Evolutionary conservation across 2,113 vertebrate genomes (phyloP).

Genomic region (Hemichromis elongatus): DNA sequence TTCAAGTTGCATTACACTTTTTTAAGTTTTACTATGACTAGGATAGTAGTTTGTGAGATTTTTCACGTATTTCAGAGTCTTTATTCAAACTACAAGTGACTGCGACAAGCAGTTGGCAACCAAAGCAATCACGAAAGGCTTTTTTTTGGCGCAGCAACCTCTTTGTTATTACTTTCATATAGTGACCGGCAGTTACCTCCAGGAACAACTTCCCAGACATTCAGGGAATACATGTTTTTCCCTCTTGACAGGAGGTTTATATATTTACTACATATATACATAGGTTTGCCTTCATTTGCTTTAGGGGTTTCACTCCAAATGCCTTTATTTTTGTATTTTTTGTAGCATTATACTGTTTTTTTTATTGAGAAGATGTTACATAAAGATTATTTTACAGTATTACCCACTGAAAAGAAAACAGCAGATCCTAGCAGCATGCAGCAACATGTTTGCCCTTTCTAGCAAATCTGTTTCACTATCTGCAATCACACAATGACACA

Average conservation of each 20-base stretch:
- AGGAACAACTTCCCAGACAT: neutral
- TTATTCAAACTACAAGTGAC: neutral
- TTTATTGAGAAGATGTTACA: neutral
- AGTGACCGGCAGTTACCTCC: neutral
- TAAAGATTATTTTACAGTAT: constrained; percentile 22
- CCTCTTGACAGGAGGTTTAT: neutral
- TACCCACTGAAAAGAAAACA: neutral
- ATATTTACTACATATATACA: neutral
- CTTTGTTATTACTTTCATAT: neutral
- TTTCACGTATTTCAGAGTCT: neutral
- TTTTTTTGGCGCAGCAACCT: too few species aligned
- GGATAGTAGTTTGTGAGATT: neutral
- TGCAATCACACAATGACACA: constrained; percentile 39
- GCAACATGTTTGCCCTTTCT: constrained; percentile 13
- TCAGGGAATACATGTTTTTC: neutral
- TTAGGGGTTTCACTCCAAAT: neutral
- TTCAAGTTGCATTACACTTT: neutral
- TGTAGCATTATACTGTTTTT: neutral
- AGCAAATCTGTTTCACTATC: constrained; percentile 31
- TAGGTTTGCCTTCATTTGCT: neutral
- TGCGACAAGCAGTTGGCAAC: neutral
- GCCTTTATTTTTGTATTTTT: neutral
- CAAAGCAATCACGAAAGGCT: neutral
- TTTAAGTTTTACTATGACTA: neutral
- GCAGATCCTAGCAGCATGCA: constrained; percentile 26